A percentile compares a stretch with the other conserved stretches of the same genome.
Conservation (phyloP, 2,797 vertebrate genomes). For the Cottoperca gobio region DNA sequence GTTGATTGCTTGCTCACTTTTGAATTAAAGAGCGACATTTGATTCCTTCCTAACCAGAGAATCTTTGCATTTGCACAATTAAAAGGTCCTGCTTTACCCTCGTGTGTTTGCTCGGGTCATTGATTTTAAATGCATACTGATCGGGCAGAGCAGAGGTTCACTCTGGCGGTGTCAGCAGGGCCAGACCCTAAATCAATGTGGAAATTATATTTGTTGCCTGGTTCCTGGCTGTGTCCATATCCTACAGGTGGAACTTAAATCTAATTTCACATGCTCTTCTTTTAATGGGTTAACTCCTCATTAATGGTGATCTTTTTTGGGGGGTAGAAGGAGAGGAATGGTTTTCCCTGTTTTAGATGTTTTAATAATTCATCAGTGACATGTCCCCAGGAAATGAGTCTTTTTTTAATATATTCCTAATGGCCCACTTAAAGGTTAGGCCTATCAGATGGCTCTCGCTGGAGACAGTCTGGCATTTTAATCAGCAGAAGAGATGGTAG, state of each 20-base stretch:
- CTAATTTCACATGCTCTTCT: conserved; percentile 29
- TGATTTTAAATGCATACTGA: conserved; percentile 57
- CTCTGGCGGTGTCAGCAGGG: conserved; percentile 42
- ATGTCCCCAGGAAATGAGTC: conserved; percentile 83
- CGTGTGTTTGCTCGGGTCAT: conserved; percentile 32
- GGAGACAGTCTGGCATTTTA: conserved; percentile 78
- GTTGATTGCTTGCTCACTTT: conserved; percentile 20
- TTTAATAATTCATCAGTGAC: conserved; percentile 84
- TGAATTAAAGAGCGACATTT: conserved; percentile 31
- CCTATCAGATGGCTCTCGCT: conserved; percentile 81
- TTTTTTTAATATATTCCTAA: conserved; percentile 87
- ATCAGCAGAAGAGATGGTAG: conserved; percentile 70
- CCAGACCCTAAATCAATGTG: conserved; percentile 53
- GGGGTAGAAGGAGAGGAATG: conserved; percentile 26
- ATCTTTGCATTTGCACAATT: conserved; percentile 22
- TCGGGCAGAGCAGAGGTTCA: conserved; percentile 32
- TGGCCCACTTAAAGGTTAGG: conserved; percentile 85
- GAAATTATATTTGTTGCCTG: conserved; percentile 53
- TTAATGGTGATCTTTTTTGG: conserved; percentile 56
- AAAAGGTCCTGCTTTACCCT: conserved; percentile 29
- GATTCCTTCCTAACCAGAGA: conserved; percentile 9
- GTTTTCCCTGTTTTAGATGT: conserved; percentile 67
- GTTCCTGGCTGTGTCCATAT: conserved; percentile 9
- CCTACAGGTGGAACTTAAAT: conserved; percentile 39
- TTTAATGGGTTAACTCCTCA: conserved; percentile 57